Percentiles rank a stretch among this genome's conserved stretches.
Conservation (phyloP, 1,140 invertebrate genomes). For the Leptinotarsa undecemlineata region DNA sequence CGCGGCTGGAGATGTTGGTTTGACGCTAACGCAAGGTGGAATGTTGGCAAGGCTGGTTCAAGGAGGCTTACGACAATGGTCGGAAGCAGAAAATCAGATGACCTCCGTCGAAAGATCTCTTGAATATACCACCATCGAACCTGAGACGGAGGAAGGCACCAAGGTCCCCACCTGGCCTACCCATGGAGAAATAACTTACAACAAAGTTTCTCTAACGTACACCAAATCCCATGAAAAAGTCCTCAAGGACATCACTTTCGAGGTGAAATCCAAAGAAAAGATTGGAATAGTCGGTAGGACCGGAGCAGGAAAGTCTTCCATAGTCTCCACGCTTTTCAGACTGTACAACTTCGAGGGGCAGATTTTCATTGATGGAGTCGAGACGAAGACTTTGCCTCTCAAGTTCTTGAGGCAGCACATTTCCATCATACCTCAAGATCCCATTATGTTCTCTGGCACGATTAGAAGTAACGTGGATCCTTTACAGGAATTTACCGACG, state of each 20-base stretch:
- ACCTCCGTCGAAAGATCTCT: slow-evolving; percentile 79
- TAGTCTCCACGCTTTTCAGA: slow-evolving; percentile 71
- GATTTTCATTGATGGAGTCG: slow-evolving; percentile 65
- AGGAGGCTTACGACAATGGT: slow-evolving; percentile 66
- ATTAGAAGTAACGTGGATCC: slow-evolving; percentile 51
- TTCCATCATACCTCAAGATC: slow-evolving; percentile 85
- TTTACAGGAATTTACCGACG: slow-evolving; percentile 55
- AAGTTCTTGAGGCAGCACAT: slow-evolving; percentile 74
- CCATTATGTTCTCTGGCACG: slow-evolving; percentile 74
- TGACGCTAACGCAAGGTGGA: slow-evolving; percentile 62
- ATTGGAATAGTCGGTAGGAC: slow-evolving; percentile 79
- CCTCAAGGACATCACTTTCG: slow-evolving; percentile 73
- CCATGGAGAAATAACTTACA: slow-evolving; percentile 72
- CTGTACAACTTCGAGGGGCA: slow-evolving; percentile 57
- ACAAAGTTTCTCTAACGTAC: slow-evolving; percentile 70
- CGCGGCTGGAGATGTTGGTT: slow-evolving; percentile 61
- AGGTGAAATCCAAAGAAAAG: slow-evolving; percentile 64
- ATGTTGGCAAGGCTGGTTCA: slow-evolving; percentile 56
- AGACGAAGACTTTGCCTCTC: slow-evolving; percentile 66
- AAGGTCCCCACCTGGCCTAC: slow-evolving; percentile 66
- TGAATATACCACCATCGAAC: slow-evolving; percentile 73
- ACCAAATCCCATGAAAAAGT: slow-evolving; percentile 68
- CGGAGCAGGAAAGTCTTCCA: slow-evolving; percentile 60
- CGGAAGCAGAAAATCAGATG: slow-evolving; percentile 76
- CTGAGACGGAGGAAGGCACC: slow-evolving; percentile 64